Evolutionary conservation across 2,797 vertebrate genomes (phyloP).

Genomic region (Smutsia gigantea): DNA sequence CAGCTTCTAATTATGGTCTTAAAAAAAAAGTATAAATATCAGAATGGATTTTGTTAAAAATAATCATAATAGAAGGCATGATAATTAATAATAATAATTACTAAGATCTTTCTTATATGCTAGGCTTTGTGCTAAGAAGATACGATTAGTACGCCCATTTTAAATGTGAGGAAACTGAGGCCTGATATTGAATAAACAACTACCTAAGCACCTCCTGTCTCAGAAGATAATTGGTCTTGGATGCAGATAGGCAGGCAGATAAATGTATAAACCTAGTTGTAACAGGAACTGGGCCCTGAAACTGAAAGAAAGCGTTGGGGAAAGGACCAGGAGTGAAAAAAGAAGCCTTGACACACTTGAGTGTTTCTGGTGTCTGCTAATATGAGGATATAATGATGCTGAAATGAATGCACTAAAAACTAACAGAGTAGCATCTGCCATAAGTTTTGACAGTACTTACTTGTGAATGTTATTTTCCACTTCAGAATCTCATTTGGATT

Average conservation of each 20-base stretch:
- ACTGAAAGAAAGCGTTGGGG: background rate
- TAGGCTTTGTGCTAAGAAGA: background rate
- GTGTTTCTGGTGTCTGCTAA: background rate
- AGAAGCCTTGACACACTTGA: background rate
- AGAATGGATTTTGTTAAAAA: background rate
- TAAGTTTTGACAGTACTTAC: background rate
- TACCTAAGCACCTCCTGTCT: background rate
- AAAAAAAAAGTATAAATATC: slow-evolving; percentile 28
- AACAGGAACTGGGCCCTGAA: background rate
- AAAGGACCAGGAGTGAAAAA: background rate
- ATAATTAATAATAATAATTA: background rate
- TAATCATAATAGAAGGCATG: background rate
- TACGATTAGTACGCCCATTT: slow-evolving; percentile 8
- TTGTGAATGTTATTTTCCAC: slow-evolving; percentile 62
- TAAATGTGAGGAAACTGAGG: background rate
- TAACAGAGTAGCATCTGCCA: slow-evolving; percentile 58
- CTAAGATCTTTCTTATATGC: background rate
- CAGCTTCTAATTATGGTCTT: background rate
- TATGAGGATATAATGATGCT: background rate
- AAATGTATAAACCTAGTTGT: background rate
- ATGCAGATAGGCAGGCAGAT: background rate
- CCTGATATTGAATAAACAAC: background rate
- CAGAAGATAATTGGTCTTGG: background rate
- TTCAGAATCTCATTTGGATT: slow-evolving; percentile 64
- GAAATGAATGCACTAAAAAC: slow-evolving; percentile 46